phyloP scores from a whole-genome alignment of 2,113 vertebrate species.

The Speoplatyrhinus poulsoni region DNA sequence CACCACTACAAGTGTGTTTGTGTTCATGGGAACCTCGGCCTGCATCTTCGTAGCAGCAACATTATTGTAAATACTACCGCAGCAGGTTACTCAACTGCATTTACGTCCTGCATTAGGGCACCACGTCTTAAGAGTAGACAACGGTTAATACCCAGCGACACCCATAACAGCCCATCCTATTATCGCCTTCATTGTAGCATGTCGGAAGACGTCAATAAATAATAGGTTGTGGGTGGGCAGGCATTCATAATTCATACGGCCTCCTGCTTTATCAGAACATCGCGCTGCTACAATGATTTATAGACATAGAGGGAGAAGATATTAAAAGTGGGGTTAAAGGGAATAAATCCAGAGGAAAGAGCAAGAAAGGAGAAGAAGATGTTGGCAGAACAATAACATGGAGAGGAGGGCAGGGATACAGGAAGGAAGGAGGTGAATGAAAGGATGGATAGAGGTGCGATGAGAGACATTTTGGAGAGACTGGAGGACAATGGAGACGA shows the following conservation, averaged over 20 bases:
- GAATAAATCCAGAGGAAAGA: too few species aligned
- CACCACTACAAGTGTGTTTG: too few species aligned
- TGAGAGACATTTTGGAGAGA: too few species aligned
- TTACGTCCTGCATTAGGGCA: too few species aligned
- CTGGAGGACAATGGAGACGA: too few species aligned
- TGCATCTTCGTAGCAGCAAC: too few species aligned
- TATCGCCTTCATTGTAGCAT: conserved; percentile 24
- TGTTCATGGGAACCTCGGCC: too few species aligned
- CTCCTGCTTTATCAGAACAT: conserved; percentile 39
- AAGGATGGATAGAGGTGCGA: too few species aligned
- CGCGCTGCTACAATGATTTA: conserved; percentile 35
- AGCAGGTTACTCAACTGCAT: too few species aligned
- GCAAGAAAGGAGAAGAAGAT: not conserved
- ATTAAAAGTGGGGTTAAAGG: too few species aligned
- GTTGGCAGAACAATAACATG: conserved; percentile 1
- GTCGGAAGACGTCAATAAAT: conserved; percentile 49
- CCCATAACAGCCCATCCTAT: conserved; percentile 16
- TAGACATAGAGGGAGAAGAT: not conserved
- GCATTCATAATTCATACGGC: conserved; percentile 54
- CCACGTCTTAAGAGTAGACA: not conserved
- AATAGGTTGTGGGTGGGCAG: conserved; percentile 32
- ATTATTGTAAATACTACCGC: too few species aligned
- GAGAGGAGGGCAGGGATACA: not conserved
- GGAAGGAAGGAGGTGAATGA: too few species aligned
- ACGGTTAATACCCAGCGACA: conserved; percentile 13